Base-by-base conservation (phyloP, 2,888 invertebrate genomes). In the Thysanoteuthis rhombus region DNA sequence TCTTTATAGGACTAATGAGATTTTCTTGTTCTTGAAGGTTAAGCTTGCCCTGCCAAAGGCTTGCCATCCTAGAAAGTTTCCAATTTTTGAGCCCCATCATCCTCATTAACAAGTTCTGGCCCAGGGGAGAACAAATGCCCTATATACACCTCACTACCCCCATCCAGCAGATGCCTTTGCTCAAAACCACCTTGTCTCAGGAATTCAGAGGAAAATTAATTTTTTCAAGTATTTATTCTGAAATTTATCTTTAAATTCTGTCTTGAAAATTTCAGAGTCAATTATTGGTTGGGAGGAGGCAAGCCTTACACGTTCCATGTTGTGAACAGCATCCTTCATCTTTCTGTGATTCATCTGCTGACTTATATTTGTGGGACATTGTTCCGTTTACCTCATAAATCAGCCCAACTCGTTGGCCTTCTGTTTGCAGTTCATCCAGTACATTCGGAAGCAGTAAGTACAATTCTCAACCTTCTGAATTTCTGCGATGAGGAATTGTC, bases 391-490 rank as follows among this genome's bases (percentile, higher is more conserved):
- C 94, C 95, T 2, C 75, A 92, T 52, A 93, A 93, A 93, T 94
- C 98, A 93, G 94, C 95, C 4, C 89, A 95, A 5, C 45, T 95
- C 32, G 94, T 96, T 5, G 95, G 96, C 0, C 90, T 95, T 16
- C 93, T 96, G 25, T 96, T 96, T 94, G 96, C 96, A 52, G 95
- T 95, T 36, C 96, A 96, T 93, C 96, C 96, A 4, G 94, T 96
- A 16, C 96, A 96, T 94, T 95, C 96, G 36, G 96, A 96, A 94
- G 96, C 96, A 42, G 96, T 98, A 97, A 98, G 98, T 98, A 94
- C 45, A 90, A 32, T 36, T 36, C 90, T 25, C 5, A n/a, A n/a
- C n/a, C n/a, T n/a, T n/a, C n/a, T n/a, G n/a, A n/a, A n/a, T n/a
- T n/a, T n/a, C n/a, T n/a, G n/a, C n/a, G n/a, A n/a, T n/a, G n/a